phyloP scores from a whole-genome alignment of 2,797 vertebrate genomes.

The Sebastes ruberrimus region DNA sequence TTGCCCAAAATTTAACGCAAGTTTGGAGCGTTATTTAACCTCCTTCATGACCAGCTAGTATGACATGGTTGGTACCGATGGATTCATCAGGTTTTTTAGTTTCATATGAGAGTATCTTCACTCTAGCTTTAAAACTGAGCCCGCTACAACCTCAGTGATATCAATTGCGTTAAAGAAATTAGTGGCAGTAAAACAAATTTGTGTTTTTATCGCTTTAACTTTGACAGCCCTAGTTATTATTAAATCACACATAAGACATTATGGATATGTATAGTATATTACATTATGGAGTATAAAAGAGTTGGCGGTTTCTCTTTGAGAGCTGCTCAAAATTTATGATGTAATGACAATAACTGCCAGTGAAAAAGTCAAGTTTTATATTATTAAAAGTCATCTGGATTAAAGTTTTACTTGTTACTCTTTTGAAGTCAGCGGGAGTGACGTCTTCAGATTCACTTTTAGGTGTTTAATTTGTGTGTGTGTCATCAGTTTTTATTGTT shows the following conservation, averaged over 20 bases:
- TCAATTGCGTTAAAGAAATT: too few relatives aligned
- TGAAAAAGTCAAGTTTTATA: constrained; percentile 5
- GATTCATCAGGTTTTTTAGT: too few relatives aligned
- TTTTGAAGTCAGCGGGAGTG: constrained; percentile 18
- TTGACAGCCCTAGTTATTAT: too few relatives aligned
- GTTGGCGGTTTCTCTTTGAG: neutral
- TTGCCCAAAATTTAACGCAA: too few relatives aligned
- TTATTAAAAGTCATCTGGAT: constrained; percentile 17
- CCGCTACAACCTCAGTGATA: too few relatives aligned
- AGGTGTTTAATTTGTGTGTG: neutral
- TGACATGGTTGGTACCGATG: too few relatives aligned
- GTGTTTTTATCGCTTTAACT: too few relatives aligned
- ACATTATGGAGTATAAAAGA: neutral
- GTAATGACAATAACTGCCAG: neutral
- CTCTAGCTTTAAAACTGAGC: too few relatives aligned
- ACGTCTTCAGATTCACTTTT: neutral
- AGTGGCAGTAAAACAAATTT: too few relatives aligned
- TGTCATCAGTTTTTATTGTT: neutral
- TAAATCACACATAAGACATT: neutral
- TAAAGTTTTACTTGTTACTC: neutral
- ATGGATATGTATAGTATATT: neutral
- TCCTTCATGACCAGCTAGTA: too few relatives aligned
- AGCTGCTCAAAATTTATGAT: neutral
- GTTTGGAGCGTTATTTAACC: too few relatives aligned
- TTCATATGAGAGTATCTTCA: too few relatives aligned